Conservation (phyloP, 53 echinoderm and acorn worm genomes). For the Crossaster papposus region DNA sequence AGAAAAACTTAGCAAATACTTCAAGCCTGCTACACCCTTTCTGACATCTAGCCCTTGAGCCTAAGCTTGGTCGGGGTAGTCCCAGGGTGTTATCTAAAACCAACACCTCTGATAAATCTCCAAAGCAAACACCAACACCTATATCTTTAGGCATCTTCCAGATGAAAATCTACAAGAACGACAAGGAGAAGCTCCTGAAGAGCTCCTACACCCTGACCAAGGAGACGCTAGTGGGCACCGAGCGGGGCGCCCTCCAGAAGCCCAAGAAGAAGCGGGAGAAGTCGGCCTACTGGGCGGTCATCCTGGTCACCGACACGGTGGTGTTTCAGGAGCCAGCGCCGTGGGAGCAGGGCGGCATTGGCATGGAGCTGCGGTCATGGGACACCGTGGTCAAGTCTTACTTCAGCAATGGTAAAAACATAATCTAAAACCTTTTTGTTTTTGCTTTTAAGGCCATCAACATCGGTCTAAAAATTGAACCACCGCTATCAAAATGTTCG, state of each 20-base stretch:
- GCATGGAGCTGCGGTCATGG: conserved; percentile 70
- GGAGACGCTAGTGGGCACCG: conserved; percentile 80
- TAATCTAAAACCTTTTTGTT: no score
- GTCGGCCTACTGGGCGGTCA: conserved; percentile 75
- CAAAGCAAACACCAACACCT: neutral
- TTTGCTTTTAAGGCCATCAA: no score
- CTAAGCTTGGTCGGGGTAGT: no score
- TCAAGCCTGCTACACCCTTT: no score
- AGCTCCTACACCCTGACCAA: conserved; percentile 74
- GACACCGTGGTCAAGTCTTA: conserved; percentile 72
- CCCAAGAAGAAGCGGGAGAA: conserved; percentile 34
- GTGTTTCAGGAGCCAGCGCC: conserved; percentile 71
- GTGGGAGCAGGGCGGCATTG: conserved; percentile 41
- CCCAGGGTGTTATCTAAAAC: no score
- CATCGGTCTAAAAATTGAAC: no score
- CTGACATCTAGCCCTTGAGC: no score
- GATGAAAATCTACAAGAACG: conserved; percentile 79
- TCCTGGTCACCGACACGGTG: conserved; percentile 75
- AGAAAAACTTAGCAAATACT: no score
- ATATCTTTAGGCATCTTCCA: conserved; percentile 71
- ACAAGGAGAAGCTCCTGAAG: conserved; percentile 74
- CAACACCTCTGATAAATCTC: neutral
- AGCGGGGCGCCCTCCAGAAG: conserved; percentile 75
- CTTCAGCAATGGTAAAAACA: conserved; percentile 80
- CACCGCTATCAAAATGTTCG: no score